Evolutionary conservation across 2,797 vertebrate species (phyloP).

Genomic region (Gouania willdenowi): DNA sequence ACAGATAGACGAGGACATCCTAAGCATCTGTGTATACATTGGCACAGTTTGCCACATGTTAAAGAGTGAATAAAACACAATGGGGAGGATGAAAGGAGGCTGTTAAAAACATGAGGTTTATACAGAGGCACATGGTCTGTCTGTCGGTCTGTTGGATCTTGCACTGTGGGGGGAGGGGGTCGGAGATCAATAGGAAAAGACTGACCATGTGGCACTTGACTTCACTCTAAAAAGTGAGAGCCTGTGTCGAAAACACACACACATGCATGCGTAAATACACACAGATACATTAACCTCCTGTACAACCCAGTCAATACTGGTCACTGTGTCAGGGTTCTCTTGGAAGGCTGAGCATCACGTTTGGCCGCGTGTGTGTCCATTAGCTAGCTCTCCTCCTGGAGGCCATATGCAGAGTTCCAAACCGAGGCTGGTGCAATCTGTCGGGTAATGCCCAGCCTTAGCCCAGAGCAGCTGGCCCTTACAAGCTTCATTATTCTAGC

Average conservation of each 20-base stretch:
- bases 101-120: conserved; percentile 40
- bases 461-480: conserved; percentile 78
- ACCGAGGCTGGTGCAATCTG: conserved; percentile 80
- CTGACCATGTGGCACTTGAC: conserved; percentile 59
- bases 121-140: conserved; percentile 36
- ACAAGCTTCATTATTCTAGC: conserved; percentile 72
- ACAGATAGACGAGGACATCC: not conserved
- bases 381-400: conserved; percentile 68
- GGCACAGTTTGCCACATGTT: conserved; percentile 1
- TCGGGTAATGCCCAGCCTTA: conserved; percentile 67
- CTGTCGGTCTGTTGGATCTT: conserved; percentile 47
- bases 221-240: no score
- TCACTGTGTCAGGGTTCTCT: conserved; percentile 27
- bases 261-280: not conserved
- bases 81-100: conserved; percentile 5
- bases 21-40: not conserved
- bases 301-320: conserved; percentile 22
- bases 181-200: conserved; percentile 64
- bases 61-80: conserved; percentile 18
- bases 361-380: conserved; percentile 39
- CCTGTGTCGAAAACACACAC: conserved; percentile 18
- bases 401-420: conserved; percentile 74
- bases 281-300: conserved; percentile 8
- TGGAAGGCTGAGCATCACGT: conserved; percentile 22
- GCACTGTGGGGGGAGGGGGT: conserved; percentile 46